These are phyloP conservation scores for Xenopus petersii DNA, from an alignment of 2,797 vertebrate species.

Conservation along the genomic window DNA sequence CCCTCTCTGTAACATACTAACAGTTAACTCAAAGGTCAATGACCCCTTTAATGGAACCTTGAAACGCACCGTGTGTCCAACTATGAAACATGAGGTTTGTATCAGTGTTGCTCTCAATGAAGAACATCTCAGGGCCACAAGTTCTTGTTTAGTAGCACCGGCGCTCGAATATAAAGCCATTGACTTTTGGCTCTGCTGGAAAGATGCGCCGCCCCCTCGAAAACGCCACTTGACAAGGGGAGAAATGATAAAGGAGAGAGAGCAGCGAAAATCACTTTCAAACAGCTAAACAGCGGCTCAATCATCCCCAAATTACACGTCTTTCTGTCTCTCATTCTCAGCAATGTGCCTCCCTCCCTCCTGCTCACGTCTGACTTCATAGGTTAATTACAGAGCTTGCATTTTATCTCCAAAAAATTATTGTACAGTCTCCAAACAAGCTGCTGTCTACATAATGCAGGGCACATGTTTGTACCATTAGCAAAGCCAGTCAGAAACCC, in stretches of 20 bases:
- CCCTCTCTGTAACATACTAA: too few species aligned
- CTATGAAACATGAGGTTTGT: too few species aligned
- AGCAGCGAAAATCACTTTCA: not conserved
- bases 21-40: too few species aligned
- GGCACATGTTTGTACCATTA: too few species aligned
- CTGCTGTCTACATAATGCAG: too few species aligned
- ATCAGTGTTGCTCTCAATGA: not conserved
- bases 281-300: not conserved
- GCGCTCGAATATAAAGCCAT: not conserved
- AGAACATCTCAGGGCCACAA: not conserved
- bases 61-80: too few species aligned
- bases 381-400: not conserved
- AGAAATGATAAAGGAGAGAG: not conserved
- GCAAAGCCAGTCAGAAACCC: too few species aligned
- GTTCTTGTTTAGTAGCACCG: not conserved
- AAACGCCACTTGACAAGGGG: not conserved
- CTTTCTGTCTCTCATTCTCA: not conserved
- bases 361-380: not conserved
- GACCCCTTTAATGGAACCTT: too few species aligned
- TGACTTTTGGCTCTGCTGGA: not conserved
- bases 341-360: not conserved
- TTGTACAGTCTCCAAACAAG: not conserved
- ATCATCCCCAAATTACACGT: conserved; percentile 1
- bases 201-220: not conserved
- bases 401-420: not conserved